Percentiles rank a stretch among this genome's conserved stretches.
Conservation (phyloP, 1,140 invertebrate species). For the Cherax destructor region DNA sequence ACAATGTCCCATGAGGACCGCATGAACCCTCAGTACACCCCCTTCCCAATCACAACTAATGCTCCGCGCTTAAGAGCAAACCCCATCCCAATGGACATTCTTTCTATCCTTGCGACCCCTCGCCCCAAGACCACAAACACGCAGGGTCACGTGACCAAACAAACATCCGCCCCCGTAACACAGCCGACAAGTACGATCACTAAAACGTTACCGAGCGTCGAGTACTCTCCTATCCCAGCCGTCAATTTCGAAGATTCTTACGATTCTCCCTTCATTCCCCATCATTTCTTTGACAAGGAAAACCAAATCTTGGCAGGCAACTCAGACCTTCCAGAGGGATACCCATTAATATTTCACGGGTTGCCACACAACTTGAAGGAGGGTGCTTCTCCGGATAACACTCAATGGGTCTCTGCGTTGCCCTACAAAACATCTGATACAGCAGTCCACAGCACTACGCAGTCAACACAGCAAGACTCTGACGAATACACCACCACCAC, state of each 20-base stretch:
- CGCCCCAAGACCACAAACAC: neutral
- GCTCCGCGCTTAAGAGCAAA: constrained; percentile 30
- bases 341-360: neutral
- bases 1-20: constrained; percentile 42
- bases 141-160: neutral
- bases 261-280: constrained; percentile 42
- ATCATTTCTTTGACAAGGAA: constrained; percentile 37
- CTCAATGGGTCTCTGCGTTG: constrained; percentile 24
- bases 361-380: neutral
- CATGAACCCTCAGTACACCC: constrained; percentile 67
- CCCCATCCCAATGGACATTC: constrained; percentile 3
- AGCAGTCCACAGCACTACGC: neutral
- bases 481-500: neutral
- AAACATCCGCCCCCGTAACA: neutral
- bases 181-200: neutral
- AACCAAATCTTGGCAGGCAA: constrained; percentile 19
- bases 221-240: constrained; percentile 64
- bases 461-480: neutral
- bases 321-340: neutral
- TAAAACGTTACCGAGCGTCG: constrained; percentile 53
- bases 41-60: constrained; percentile 70
- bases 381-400: neutral
- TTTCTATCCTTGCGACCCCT: neutral
- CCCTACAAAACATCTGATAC: constrained; percentile 28
- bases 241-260: constrained; percentile 66